A percentile compares a stretch with the other conserved stretches of the same genome.
Conservation (phyloP, 2,113 vertebrate species). For the Catharus fuscescens region DNA sequence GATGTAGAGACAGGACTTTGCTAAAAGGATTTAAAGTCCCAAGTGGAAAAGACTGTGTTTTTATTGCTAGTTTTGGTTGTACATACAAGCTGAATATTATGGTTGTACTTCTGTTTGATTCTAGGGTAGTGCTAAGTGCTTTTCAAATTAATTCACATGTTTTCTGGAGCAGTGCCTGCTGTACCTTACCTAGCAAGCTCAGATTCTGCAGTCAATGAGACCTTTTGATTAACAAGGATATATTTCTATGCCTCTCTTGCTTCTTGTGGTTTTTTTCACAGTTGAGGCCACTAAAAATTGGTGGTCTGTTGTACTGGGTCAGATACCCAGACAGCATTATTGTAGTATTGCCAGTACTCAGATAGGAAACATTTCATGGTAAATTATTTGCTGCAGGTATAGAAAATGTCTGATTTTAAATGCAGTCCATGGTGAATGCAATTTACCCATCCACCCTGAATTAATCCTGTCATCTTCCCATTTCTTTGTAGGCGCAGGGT, state of each 20-base stretch:
- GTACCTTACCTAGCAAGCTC: neutral
- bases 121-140: neutral
- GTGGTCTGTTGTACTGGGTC: neutral
- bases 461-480: neutral
- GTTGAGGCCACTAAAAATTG: neutral
- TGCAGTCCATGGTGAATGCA: neutral
- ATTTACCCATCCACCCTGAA: neutral
- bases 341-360: neutral
- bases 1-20: neutral
- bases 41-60: neutral
- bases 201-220: neutral
- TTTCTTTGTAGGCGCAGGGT: neutral
- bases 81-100: neutral
- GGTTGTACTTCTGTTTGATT: neutral
- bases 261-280: neutral
- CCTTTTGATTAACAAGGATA: neutral
- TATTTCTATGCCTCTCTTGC: neutral
- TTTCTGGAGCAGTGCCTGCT: neutral
- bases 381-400: neutral
- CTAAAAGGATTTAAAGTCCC: neutral
- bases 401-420: neutral
- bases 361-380: neutral
- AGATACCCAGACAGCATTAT: neutral
- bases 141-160: neutral
- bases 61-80: neutral